phyloP scores from a whole-genome alignment of 1,140 invertebrate genomes.

The Yoshiicerus persimilis region DNA sequence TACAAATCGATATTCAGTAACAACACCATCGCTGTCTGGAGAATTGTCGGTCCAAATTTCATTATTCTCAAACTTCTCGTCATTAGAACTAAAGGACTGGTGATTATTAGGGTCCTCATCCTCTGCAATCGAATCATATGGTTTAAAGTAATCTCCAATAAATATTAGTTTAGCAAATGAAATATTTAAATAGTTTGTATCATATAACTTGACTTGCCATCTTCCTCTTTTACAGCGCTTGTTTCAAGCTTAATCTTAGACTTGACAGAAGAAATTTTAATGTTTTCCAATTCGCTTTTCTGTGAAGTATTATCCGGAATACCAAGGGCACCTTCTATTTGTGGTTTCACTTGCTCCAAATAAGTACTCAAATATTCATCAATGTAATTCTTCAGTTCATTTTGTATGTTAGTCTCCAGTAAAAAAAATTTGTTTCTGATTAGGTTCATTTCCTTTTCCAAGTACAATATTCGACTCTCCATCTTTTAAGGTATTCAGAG shows the following conservation, averaged over 20 bases:
- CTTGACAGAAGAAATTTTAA: not conserved
- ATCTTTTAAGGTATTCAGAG: no score
- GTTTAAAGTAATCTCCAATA: no score
- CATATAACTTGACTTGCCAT: not conserved
- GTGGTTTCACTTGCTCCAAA: not conserved
- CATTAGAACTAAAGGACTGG: no score
- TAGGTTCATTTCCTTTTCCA: not conserved
- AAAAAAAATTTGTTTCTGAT: not conserved
- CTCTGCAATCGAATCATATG: not conserved
- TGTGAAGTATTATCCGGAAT: no score
- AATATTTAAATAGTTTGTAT: no score
- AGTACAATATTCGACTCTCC: not conserved
- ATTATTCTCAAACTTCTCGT: not conserved
- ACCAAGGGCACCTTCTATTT: not conserved
- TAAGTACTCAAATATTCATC: not conserved
- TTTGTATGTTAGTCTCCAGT: not conserved
- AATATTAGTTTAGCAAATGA: no score
- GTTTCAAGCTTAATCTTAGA: no score
- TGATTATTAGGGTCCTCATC: not conserved
- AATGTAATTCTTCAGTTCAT: not conserved
- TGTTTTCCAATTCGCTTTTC: not conserved
- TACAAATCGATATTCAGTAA: no score
- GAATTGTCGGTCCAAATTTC: not conserved
- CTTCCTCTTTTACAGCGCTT: not conserved
- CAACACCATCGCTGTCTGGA: not conserved